A percentile compares a stretch with the other conserved stretches of the same genome.
phyloP scores from a whole-genome alignment of 2,797 vertebrate genomes.

The Threskiornis aethiopicus region DNA sequence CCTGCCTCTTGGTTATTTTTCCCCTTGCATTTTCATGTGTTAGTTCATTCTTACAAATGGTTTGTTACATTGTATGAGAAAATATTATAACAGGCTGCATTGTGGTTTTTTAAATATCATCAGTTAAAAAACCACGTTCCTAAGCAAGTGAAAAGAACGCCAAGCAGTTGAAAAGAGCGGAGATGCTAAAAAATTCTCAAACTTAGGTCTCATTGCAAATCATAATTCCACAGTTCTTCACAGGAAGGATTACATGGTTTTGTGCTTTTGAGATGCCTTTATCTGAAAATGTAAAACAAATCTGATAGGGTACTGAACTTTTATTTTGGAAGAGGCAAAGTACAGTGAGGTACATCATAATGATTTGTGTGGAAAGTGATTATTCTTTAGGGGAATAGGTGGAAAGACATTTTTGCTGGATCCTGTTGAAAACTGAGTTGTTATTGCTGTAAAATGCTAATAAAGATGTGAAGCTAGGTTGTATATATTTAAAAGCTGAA shows the following conservation, averaged over 20 bases:
- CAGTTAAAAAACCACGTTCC: neutral
- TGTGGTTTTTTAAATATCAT: neutral
- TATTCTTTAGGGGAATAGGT: neutral
- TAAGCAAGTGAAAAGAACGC: neutral
- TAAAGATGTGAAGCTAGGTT: neutral
- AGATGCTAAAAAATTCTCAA: neutral
- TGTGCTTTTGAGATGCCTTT: neutral
- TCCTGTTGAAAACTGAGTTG: neutral
- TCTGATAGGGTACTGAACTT: neutral
- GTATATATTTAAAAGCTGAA: neutral
- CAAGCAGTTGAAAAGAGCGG: neutral
- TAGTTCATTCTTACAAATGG: slow-evolving; percentile 23
- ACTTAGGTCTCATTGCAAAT: neutral
- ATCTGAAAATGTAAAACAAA: neutral
- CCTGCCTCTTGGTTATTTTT: neutral
- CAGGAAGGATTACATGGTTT: neutral
- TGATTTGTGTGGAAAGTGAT: neutral
- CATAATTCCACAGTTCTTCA: neutral
- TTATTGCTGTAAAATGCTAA: neutral
- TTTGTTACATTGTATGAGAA: neutral
- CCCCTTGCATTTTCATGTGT: neutral
- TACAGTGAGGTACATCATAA: neutral
- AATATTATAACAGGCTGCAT: neutral
- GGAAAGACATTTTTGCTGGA: neutral
- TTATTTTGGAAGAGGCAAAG: neutral